These are phyloP conservation scores for Sericinus montela DNA, from an alignment of 2,888 invertebrate species.

Conservation along the genomic window DNA sequence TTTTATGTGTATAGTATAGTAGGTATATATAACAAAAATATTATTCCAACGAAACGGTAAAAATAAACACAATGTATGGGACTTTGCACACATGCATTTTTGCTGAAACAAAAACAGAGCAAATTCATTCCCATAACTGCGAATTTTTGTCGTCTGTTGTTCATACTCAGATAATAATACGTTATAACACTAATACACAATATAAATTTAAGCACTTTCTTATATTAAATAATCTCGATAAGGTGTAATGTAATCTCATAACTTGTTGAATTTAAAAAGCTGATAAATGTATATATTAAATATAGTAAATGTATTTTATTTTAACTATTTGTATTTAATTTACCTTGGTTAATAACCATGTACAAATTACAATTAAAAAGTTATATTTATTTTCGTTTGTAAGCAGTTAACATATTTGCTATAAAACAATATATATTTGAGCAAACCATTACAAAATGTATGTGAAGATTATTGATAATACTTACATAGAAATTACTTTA, in stretches of 20 bases:
- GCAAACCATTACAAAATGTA: slow-evolving; percentile 1
- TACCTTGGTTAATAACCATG: not conserved
- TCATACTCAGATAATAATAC: not conserved
- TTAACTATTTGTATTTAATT: not conserved
- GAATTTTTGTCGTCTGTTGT: not conserved
- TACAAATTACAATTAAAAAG: not conserved
- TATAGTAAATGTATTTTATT: too few species aligned
- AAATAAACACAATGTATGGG: slow-evolving; percentile 1
- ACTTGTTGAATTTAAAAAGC: not conserved
- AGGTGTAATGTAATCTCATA: not conserved
- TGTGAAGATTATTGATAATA: not conserved
- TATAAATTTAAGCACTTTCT: not conserved
- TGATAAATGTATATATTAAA: too few species aligned
- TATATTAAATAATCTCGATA: slow-evolving; percentile 2
- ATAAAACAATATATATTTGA: slow-evolving; percentile 4
- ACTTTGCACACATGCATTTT: slow-evolving; percentile 25
- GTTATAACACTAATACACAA: too few species aligned
- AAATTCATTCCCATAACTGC: not conserved
- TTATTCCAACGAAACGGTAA: slow-evolving; percentile 1
- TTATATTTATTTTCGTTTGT: not conserved
- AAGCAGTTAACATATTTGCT: not conserved
- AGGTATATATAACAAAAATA: too few species aligned
- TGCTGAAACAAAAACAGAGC: slow-evolving; percentile 28
- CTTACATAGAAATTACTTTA: not conserved
- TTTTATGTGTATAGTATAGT: too few species aligned